These are phyloP conservation scores for Zaprionus inermis DNA, from an alignment of 1,140 invertebrate species.

Conservation along the genomic window DNA sequence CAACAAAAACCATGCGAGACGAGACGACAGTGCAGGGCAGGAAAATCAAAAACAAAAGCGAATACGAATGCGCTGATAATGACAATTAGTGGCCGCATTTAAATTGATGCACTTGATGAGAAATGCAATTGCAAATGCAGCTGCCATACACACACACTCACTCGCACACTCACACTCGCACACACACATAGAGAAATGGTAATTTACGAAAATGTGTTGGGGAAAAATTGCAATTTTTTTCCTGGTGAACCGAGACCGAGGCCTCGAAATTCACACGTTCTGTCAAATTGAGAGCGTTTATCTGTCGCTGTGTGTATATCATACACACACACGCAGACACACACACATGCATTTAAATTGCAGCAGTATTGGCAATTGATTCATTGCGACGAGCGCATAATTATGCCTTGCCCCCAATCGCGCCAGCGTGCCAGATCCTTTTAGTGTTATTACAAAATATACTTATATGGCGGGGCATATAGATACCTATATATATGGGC, in stretches of 20 bases:
- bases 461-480: conserved; percentile 34
- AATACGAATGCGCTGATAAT: conserved; percentile 69
- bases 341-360: conserved; percentile 55
- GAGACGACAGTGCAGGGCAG: conserved; percentile 8
- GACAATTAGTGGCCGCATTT: conserved; percentile 83
- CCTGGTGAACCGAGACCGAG: conserved; percentile 57
- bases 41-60: conserved; percentile 34
- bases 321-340: conserved; percentile 13
- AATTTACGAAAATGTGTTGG: conserved; percentile 64
- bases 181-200: conserved; percentile 53
- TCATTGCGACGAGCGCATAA: conserved; percentile 65
- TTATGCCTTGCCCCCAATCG: conserved; percentile 36
- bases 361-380: conserved; percentile 66
- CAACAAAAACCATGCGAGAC: conserved; percentile 4
- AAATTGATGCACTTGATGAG: conserved; percentile 82
- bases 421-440: conserved; percentile 53
- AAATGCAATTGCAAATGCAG: conserved; percentile 76
- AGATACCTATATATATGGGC: conserved; percentile 4
- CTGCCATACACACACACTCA: conserved; percentile 34
- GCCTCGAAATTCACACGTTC: conserved; percentile 77
- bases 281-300: conserved; percentile 49
- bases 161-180: conserved; percentile 1
- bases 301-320: neutral
- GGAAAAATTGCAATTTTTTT: conserved; percentile 75
- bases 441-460: conserved; percentile 77